Conservation (phyloP, 2,888 invertebrate genomes). For the Odontocolon sp. region DNA sequence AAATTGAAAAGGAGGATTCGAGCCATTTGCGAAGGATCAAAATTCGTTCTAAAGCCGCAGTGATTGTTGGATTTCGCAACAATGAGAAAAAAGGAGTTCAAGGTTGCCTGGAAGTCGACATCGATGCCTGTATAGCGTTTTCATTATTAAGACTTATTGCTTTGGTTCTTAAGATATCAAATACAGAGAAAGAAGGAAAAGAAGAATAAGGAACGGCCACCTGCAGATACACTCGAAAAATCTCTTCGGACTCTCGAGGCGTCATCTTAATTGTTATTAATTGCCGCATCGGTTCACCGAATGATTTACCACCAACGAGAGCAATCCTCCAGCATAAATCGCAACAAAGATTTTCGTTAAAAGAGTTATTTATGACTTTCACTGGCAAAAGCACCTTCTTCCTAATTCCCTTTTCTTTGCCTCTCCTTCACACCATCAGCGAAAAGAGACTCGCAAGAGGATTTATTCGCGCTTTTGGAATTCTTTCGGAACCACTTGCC, state of each 20-base stretch:
- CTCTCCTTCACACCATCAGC: constrained; percentile 8
- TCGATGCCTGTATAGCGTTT: constrained; percentile 39
- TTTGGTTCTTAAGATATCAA: constrained; percentile 35
- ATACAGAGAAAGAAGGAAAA: constrained; percentile 8
- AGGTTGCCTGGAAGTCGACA: neutral
- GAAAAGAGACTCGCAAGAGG: constrained; percentile 19
- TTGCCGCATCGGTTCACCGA: constrained; percentile 77
- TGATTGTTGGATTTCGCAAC: neutral
- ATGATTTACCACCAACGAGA: constrained; percentile 74
- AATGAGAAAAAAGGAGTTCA: constrained; percentile 35
- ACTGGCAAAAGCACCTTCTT: constrained; percentile 27
- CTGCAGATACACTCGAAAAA: constrained; percentile 64
- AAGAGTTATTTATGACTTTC: constrained; percentile 77
- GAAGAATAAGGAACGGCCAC: constrained; percentile 30
- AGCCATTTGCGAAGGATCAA: constrained; percentile 37
- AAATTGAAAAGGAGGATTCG: constrained; percentile 26
- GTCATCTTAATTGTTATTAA: constrained; percentile 78
- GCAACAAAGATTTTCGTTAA: constrained; percentile 79
- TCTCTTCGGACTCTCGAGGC: constrained; percentile 47
- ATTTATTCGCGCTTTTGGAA: constrained; percentile 57
- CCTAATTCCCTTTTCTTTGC: constrained; percentile 36
- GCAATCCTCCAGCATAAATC: constrained; percentile 72
- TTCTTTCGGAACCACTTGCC: constrained; percentile 45
- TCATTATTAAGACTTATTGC: constrained; percentile 71
- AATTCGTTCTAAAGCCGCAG: neutral